Conservation (phyloP, 1,140 invertebrate genomes). For the Hyposmocoma kahamanoa region DNA sequence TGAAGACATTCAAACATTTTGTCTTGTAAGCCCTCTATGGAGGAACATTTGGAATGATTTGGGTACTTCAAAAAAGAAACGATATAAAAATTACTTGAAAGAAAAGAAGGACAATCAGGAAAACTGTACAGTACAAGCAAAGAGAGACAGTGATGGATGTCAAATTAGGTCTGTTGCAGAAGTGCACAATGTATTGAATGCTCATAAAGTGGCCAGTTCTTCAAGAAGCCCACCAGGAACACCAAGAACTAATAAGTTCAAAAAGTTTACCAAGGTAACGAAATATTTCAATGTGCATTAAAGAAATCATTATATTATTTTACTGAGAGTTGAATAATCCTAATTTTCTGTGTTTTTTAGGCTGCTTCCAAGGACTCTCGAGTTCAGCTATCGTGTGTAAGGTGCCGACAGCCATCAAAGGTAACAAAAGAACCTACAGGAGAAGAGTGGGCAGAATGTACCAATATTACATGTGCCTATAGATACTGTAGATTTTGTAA, state of each 20-base stretch:
- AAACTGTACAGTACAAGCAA: slow-evolving; percentile 28
- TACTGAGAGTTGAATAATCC: too few relatives aligned
- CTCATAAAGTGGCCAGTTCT: slow-evolving; percentile 14
- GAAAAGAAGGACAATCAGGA: slow-evolving; percentile 51
- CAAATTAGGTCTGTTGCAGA: slow-evolving; percentile 41
- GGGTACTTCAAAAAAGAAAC: slow-evolving; percentile 32
- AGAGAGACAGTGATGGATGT: slow-evolving; percentile 19
- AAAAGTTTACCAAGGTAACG: slow-evolving; percentile 64
- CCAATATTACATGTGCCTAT: slow-evolving; percentile 43
- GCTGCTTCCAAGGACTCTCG: slow-evolving; percentile 48
- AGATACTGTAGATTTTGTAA: slow-evolving; percentile 60
- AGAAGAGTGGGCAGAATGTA: slow-evolving; percentile 61
- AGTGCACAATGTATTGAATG: slow-evolving; percentile 46
- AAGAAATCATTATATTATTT: not conserved
- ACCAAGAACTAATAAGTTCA: slow-evolving; percentile 63
- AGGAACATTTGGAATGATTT: slow-evolving; percentile 37
- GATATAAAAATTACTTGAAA: slow-evolving; percentile 34
- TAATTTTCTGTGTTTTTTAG: slow-evolving; percentile 42
- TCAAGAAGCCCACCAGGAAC: slow-evolving; percentile 60
- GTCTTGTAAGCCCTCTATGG: slow-evolving; percentile 54
- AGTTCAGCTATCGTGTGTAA: slow-evolving; percentile 48
- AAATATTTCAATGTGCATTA: slow-evolving; percentile 5
- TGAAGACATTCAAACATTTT: slow-evolving; percentile 59
- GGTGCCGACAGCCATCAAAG: slow-evolving; percentile 56
- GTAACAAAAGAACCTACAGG: slow-evolving; percentile 50